These are phyloP conservation scores for Cotesia vestalis DNA, from an alignment of 1,140 invertebrate species.

Conservation along the genomic window DNA sequence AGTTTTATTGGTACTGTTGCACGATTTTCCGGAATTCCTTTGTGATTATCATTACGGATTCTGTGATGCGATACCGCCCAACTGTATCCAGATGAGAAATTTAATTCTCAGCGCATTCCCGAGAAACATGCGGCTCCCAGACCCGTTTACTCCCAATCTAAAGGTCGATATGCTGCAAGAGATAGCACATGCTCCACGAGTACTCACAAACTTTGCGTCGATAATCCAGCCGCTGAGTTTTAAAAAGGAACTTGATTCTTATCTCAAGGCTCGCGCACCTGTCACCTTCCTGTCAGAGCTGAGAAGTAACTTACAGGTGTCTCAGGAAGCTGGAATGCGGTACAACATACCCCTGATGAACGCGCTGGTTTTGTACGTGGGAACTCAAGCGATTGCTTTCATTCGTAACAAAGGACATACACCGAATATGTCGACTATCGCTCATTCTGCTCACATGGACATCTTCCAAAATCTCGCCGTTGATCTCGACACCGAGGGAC, in stretches of 20 bases:
- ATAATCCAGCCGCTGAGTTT: conserved; percentile 89
- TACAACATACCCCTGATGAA: conserved; percentile 98
- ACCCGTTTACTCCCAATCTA: conserved; percentile 97
- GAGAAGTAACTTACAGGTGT: conserved; percentile 86
- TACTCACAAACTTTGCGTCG: conserved; percentile 87
- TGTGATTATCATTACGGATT: conserved; percentile 99
- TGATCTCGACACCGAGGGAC: conserved; percentile 95
- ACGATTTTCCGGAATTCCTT: conserved; percentile 99
- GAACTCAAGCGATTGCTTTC: conserved; percentile 91
- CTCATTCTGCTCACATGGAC: conserved; percentile 98
- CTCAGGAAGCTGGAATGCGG: conserved; percentile 85
- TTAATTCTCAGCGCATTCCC: conserved; percentile 97
- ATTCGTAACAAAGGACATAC: conserved; percentile 88
- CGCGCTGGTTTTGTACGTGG: conserved; percentile 96
- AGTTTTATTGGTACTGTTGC: conserved; percentile 93
- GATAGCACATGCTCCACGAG: conserved; percentile 84
- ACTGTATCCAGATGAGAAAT: conserved; percentile 99
- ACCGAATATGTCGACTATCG: conserved; percentile 95
- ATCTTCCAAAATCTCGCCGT: conserved; percentile 99
- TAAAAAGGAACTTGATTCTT: conserved; percentile 96
- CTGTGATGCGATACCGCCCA: conserved; percentile 98
- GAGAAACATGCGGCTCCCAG: conserved; percentile 95
- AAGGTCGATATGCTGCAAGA: conserved; percentile 94
- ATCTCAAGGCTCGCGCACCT: conserved; percentile 91
- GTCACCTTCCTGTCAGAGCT: conserved; percentile 96